Percentiles rank a stretch among this genome's conserved stretches.
These are phyloP conservation scores for Acanthacorydalis orientalis DNA, from an alignment of 2,888 invertebrate genomes.

Conservation along the genomic window DNA sequence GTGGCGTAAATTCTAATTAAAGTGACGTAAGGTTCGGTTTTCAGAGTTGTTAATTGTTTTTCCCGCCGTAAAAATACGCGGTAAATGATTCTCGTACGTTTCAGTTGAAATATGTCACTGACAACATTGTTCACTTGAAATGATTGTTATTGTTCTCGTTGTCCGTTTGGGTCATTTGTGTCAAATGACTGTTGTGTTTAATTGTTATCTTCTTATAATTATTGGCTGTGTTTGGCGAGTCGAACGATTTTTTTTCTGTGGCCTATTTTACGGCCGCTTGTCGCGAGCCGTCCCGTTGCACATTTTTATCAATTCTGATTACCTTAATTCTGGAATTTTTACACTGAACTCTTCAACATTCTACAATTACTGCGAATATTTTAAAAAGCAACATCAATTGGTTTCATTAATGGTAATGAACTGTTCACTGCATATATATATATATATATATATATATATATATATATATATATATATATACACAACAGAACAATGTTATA, in stretches of 20 bases:
- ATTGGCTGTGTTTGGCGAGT: background rate
- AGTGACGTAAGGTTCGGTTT: constrained; percentile 3
- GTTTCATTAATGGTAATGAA: too few relatives aligned
- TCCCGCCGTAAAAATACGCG: background rate
- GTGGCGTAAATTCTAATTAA: constrained; percentile 6
- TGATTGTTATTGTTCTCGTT: background rate
- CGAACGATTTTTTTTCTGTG: background rate
- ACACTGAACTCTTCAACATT: too few relatives aligned
- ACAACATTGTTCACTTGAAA: background rate
- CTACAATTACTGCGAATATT: too few relatives aligned
- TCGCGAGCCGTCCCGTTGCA: too few relatives aligned
- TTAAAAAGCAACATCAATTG: too few relatives aligned
- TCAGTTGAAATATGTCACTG: background rate
- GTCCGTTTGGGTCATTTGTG: background rate
- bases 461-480: too few relatives aligned
- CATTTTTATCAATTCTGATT: too few relatives aligned
- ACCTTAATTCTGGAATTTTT: too few relatives aligned
- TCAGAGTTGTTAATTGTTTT: background rate
- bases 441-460: too few relatives aligned
- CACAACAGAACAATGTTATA: too few relatives aligned
- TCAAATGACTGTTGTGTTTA: background rate
- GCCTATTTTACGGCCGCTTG: too few relatives aligned
- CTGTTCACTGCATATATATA: too few relatives aligned
- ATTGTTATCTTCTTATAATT: background rate
- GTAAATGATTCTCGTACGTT: background rate